Base-by-base conservation (phyloP, 2,113 vertebrate genomes). In the Grammomys dolichurus region DNA sequence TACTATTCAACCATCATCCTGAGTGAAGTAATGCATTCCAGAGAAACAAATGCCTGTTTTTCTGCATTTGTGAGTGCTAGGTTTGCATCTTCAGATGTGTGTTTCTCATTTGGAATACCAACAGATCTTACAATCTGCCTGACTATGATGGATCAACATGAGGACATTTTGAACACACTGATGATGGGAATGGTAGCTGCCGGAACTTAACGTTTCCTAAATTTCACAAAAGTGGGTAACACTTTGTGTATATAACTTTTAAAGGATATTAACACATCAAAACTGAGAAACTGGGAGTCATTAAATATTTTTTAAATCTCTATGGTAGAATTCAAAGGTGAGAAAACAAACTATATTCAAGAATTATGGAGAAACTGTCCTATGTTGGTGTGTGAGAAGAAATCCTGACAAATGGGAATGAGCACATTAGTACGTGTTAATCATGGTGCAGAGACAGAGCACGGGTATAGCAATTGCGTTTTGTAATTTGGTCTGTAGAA, bases 401-500 rank as follows among this genome's bases (percentile, higher is more conserved):
- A 17, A 7, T 2, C 3, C 46, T 31, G 7, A 24, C 43, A 82
- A 73, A 9, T 26, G 48, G 28, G 77, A 86, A 78, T 72, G 63
- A 69, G 36, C 33, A 86, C 36, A 67, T 81, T 54, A 28, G 1
- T 75, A 48, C 75, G 8, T 33, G 58, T 89, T 69, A 56, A 70
- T 78, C 3, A 10, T 73, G 28, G 16, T 33, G 85, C 5, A 63
- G 69, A 70, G 63, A 67, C 4, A 58, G 88, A 70, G 22, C 60
- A 19, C 82, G 58, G 26, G 51, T 72, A 4, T n/a, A 36, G 58
- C 60, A 69, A 65, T 48, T 93, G 48, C 36, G 13, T 94, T 78
- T 58, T 86, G 17, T 75, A 92, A 82, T 70, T 86, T 56, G 31
- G 48, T 87, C 3, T 80, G 48, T 63, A 84, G 67, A 95, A 94